Evolutionary conservation across 2,888 invertebrate genomes (phyloP).

Genomic region (Lottia gigantea): DNA sequence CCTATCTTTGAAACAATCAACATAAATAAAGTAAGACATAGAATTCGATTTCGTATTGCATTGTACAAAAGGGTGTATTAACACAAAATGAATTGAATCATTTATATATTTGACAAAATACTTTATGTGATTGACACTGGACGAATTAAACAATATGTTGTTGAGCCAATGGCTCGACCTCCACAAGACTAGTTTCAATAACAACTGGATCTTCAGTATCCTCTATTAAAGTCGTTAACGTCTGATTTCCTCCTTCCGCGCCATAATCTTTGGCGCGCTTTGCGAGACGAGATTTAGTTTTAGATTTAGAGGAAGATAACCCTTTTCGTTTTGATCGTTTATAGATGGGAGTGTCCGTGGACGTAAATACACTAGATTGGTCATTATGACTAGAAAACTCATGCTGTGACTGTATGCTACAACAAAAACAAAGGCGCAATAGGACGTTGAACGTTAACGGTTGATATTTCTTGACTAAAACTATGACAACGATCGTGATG

Average conservation of each 20-base stretch:
- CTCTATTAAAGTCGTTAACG: not conserved
- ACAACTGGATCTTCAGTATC: not conserved
- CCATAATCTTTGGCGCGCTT: not conserved
- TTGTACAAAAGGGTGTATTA: too few relatives aligned
- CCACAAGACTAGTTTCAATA: slow-evolving; percentile 1
- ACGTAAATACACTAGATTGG: slow-evolving; percentile 14
- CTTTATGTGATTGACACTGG: too few relatives aligned
- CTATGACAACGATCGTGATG: slow-evolving; percentile 10
- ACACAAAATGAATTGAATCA: too few relatives aligned
- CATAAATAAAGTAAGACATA: too few relatives aligned
- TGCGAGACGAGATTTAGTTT: not conserved
- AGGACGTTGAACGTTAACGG: slow-evolving; percentile 13
- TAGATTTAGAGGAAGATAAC: slow-evolving; percentile 12
- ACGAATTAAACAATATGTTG: not conserved
- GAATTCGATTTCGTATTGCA: too few relatives aligned
- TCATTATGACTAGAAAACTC: not conserved
- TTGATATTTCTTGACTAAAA: slow-evolving; percentile 12
- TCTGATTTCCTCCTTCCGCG: not conserved
- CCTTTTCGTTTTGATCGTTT: slow-evolving; percentile 10
- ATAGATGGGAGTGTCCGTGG: slow-evolving; percentile 15
- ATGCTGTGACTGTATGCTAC: slow-evolving; percentile 1
- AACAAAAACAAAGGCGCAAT: slow-evolving; percentile 12
- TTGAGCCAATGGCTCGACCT: not conserved
- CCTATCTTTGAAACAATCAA: too few relatives aligned
- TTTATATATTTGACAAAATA: too few relatives aligned